Conservation (phyloP, 1,140 invertebrate genomes). For the Carposina sasakii region DNA sequence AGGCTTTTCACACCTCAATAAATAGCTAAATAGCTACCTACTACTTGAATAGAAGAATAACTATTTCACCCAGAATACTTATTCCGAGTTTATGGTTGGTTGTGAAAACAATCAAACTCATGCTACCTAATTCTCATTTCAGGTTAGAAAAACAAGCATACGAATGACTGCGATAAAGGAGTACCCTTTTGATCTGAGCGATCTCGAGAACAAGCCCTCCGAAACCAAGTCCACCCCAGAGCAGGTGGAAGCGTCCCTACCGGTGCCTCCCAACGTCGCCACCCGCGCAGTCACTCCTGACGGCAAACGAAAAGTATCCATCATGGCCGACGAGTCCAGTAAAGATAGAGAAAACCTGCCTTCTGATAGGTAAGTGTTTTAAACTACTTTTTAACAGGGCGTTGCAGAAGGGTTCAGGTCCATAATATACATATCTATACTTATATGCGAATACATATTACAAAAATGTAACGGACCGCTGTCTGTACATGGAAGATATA, state of each 20-base stretch:
- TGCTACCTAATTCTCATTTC: too few relatives aligned
- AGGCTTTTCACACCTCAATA: too few relatives aligned
- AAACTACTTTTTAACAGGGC: not conserved
- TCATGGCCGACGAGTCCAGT: constrained; percentile 59
- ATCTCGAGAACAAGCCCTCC: constrained; percentile 41
- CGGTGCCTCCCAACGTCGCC: not conserved
- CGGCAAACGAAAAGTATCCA: constrained; percentile 61
- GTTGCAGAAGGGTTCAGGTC: not conserved
- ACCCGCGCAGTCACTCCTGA: constrained; percentile 25
- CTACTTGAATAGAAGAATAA: too few relatives aligned
- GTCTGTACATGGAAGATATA: too few relatives aligned
- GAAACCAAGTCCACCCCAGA: constrained; percentile 11
- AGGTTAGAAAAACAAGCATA: constrained; percentile 64
- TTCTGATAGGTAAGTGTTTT: constrained; percentile 42
- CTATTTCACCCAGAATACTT: too few relatives aligned
- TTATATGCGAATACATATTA: too few relatives aligned
- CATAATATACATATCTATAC: not conserved
- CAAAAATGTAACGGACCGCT: too few relatives aligned
- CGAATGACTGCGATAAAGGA: constrained; percentile 71
- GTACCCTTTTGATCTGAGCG: constrained; percentile 69
- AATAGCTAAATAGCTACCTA: too few relatives aligned
- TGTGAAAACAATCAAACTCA: too few relatives aligned
- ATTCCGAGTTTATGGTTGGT: too few relatives aligned
- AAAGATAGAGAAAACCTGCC: constrained; percentile 59
- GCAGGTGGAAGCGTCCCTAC: constrained; percentile 3